Base-by-base conservation (phyloP, 2,113 vertebrate genomes). In the Mus pahari region DNA sequence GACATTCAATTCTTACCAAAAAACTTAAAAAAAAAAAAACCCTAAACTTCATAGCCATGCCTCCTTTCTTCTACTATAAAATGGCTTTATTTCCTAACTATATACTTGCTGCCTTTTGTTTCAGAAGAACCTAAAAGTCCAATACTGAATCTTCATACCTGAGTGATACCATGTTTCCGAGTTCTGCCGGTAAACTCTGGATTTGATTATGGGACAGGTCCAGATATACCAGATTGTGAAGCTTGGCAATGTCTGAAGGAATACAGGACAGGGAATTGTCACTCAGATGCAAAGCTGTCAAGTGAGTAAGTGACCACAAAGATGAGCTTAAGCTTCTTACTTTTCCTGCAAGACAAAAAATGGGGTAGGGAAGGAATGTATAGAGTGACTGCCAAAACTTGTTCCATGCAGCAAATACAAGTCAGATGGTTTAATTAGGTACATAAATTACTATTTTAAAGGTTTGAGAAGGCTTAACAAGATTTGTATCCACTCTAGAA, bases 131-230 rank as follows among this genome's bases (percentile, higher is more conserved):
- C 70, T 1, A 91, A 75, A 91, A 8, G 58, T 62, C 58, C 58
- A 62, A 22, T 9, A 83, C 5, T 64, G 60, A 81, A 33, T 60
- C 39, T 73, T 50, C 95, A 94, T 53, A 99, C 99, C 99, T 99
- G 99, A 99, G 99, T 99, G 99, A 99, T 97, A 99, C 99, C 99
- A 99, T 99, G 99, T 99, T 99, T 99, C 99, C 99, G 98, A 99
- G 99, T 99, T 99, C 99, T 97, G 99, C 98, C 92, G 99, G 99
- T 99, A 99, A 99, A 99, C 99, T 99, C 98, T 99, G 99, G 77
- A 99, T 99, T 99, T 99, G 99, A 98, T 99, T 99, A 98, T 99
- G 99, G 86, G 99, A 99, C 98, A 99, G 99, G 99, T 99, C 99
- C 99, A 99, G 98, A 98, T 99, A 99, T 94, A 99, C 99, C 99